Conservation (phyloP, 2,113 vertebrate genomes). For the Myotis davidii region DNA sequence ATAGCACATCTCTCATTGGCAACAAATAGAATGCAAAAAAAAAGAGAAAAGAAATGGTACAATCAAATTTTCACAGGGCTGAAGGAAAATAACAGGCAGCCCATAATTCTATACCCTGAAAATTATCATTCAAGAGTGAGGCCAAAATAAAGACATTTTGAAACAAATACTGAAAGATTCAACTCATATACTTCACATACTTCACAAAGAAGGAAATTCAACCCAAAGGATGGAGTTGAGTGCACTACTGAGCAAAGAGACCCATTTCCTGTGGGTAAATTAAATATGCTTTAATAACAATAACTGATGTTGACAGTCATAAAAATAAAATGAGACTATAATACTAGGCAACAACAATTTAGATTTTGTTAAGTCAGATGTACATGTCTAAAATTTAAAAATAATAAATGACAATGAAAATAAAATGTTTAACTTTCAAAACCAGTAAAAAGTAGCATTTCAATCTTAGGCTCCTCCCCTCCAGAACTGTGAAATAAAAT, state of each 20-base stretch:
- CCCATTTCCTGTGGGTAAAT: not conserved
- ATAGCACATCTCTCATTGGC: not conserved
- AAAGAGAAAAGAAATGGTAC: not conserved
- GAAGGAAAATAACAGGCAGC: not conserved
- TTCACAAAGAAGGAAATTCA: conserved; percentile 6
- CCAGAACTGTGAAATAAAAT: not conserved
- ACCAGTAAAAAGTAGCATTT: not conserved
- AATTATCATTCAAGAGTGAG: not conserved
- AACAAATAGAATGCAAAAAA: not conserved
- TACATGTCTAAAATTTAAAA: not conserved
- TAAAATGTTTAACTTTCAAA: conserved; percentile 3
- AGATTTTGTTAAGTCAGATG: not conserved
- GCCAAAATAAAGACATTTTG: conserved; percentile 28
- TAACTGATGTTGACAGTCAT: not conserved
- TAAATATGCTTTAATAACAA: not conserved
- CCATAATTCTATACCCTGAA: not conserved
- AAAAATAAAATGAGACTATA: conserved; percentile 1
- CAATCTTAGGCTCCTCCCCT: not conserved
- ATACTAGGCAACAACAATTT: not conserved
- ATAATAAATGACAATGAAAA: not conserved
- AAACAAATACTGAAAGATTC: conserved; percentile 40
- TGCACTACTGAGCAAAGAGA: not conserved
- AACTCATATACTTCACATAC: not conserved
- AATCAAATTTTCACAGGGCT: not conserved
- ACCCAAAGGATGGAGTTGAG: not conserved